Conservation (phyloP, 1,140 invertebrate species). For the Pogonomyrmex californicus region DNA sequence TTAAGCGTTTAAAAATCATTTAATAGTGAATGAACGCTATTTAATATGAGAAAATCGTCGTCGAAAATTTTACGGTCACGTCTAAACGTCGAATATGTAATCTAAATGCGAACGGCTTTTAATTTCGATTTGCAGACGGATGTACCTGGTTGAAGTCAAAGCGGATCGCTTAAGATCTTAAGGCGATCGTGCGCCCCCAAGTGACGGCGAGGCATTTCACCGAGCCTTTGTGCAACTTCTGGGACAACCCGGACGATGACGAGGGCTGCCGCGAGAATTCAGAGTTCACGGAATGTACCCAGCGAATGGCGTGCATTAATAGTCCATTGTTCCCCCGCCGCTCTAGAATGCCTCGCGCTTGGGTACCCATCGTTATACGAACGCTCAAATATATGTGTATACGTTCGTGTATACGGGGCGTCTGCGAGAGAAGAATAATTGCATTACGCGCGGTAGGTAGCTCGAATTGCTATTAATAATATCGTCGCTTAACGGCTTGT, state of each 20-base stretch:
- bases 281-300: slow-evolving; percentile 67
- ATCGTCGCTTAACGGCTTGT: slow-evolving; percentile 9
- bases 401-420: not conserved
- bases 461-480: slow-evolving; percentile 37
- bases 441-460: slow-evolving; percentile 21
- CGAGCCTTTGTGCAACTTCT: slow-evolving; percentile 71
- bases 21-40: not conserved
- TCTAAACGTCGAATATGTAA: not conserved
- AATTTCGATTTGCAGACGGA: slow-evolving; percentile 30
- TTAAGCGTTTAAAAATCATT: not conserved
- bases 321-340: slow-evolving; percentile 79
- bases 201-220: slow-evolving; percentile 37
- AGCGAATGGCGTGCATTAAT: slow-evolving; percentile 80
- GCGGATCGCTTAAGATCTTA: slow-evolving; percentile 46
- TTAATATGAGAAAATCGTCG: not conserved
- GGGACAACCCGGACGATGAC: slow-evolving; percentile 52
- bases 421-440: slow-evolving; percentile 31
- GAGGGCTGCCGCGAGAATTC: slow-evolving; percentile 52
- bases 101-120: not conserved
- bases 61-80: not conserved
- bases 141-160: slow-evolving; percentile 39
- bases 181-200: not conserved
- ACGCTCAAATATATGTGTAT: slow-evolving; percentile 22
- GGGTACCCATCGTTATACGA: slow-evolving; percentile 31
- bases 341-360: slow-evolving; percentile 61